Conservation (phyloP, 2,113 vertebrate genomes). For the Ctenodactylus gundi region DNA sequence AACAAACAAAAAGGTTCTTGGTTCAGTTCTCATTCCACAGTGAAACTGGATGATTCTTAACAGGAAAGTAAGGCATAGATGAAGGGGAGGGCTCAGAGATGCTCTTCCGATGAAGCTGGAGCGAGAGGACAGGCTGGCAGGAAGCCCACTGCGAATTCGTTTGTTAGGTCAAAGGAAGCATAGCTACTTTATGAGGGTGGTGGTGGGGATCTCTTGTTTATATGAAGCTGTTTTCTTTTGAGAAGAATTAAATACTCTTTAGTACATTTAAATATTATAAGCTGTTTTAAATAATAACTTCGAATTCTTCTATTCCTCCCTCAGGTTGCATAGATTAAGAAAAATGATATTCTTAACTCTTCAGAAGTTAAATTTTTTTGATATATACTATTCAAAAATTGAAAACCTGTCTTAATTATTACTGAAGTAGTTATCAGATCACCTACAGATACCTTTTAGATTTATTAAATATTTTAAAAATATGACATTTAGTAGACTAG, state of each 20-base stretch:
- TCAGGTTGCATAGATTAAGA: neutral
- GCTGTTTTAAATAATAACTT: neutral
- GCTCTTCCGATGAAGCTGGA: neutral
- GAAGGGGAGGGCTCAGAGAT: neutral
- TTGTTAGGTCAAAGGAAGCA: neutral
- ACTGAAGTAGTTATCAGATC: neutral
- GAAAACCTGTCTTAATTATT: neutral
- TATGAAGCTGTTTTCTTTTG: constrained; percentile 8
- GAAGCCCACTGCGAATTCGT: neutral
- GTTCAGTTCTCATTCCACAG: neutral
- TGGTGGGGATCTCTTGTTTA: constrained; percentile 10
- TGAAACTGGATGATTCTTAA: neutral
- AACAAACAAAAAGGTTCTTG: neutral
- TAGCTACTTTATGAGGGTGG: neutral
- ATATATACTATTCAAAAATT: neutral
- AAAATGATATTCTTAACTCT: neutral
- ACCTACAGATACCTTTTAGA: neutral
- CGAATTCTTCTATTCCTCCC: neutral
- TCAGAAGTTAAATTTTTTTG: neutral
- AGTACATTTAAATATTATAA: neutral
- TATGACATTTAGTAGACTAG: neutral
- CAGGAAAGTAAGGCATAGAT: neutral
- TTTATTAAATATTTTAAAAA: neutral
- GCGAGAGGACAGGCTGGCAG: neutral
- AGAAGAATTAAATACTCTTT: neutral